Percentiles rank a stretch among this genome's conserved stretches.
Conservation (phyloP, 2,888 invertebrate genomes). For the Nectonema munidae region DNA sequence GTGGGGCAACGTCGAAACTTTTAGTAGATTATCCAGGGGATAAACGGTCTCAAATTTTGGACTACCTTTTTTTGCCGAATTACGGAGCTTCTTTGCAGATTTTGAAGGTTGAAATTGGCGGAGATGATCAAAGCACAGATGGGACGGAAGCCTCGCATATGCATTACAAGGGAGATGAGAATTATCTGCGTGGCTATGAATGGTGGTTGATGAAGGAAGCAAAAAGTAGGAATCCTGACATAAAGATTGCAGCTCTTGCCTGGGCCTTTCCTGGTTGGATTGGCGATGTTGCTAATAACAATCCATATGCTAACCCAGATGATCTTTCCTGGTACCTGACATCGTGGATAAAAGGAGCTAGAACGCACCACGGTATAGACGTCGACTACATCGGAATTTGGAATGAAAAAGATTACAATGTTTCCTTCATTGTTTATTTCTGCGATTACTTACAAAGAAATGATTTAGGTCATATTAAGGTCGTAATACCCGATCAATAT, state of each 20-base stretch:
- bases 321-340: slow-evolving; percentile 21
- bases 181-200: slow-evolving; percentile 23
- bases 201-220: slow-evolving; percentile 24
- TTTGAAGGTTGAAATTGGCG: slow-evolving; percentile 24
- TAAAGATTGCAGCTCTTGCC: slow-evolving; percentile 23
- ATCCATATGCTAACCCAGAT: slow-evolving; percentile 20
- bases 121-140: slow-evolving; percentile 24
- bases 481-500: slow-evolving; percentile 24
- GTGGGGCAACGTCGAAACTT: slow-evolving; percentile 24
- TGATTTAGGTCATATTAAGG: slow-evolving; percentile 20
- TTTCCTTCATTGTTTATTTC: slow-evolving; percentile 22
- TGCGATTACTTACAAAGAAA: slow-evolving; percentile 18
- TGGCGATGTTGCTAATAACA: slow-evolving; percentile 19
- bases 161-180: slow-evolving; percentile 22
- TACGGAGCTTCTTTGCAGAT: slow-evolving; percentile 23
- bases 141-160: slow-evolving; percentile 24
- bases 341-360: slow-evolving; percentile 22
- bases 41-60: slow-evolving; percentile 22
- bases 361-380: slow-evolving; percentile 19
- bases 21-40: slow-evolving; percentile 21
- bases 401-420: slow-evolving; percentile 22
- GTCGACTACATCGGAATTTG: slow-evolving; percentile 24
- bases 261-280: slow-evolving; percentile 26
- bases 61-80: slow-evolving; percentile 23
- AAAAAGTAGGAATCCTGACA: slow-evolving; percentile 23